phyloP scores from a whole-genome alignment of 2,113 vertebrate species.

The Grammomys dolichurus region DNA sequence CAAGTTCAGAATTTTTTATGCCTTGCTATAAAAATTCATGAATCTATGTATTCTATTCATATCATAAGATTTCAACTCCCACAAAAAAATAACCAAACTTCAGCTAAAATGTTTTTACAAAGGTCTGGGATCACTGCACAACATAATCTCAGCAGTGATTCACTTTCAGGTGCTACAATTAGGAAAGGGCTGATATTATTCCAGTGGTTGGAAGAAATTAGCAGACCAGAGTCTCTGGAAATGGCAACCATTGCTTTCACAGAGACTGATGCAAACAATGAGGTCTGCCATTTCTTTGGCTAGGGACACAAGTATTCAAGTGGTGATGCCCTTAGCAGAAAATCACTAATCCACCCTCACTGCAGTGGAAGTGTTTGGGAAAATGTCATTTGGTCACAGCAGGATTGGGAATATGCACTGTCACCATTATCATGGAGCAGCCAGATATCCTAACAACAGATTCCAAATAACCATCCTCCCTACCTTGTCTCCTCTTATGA shows the following conservation, averaged over 20 bases:
- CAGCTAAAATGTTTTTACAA: not conserved
- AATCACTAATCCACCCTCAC: not conserved
- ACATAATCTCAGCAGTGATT: slow-evolving; percentile 19
- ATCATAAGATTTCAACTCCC: not conserved
- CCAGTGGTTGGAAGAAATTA: slow-evolving; percentile 23
- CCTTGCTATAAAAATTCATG: not conserved
- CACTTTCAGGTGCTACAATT: not conserved
- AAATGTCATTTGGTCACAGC: not conserved
- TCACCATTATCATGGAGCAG: not conserved
- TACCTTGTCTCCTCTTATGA: not conserved
- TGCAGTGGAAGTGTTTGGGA: not conserved
- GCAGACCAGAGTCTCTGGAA: not conserved
- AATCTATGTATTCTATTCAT: not conserved
- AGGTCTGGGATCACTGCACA: slow-evolving; percentile 24
- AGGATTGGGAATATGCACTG: not conserved
- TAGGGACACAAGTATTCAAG: not conserved
- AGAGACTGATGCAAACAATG: not conserved
- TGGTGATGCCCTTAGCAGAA: not conserved
- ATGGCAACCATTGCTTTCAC: slow-evolving; percentile 10
- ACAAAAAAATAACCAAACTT: not conserved
- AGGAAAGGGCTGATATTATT: slow-evolving; percentile 19
- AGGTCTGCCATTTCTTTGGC: not conserved
- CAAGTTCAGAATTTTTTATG: not conserved
- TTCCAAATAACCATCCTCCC: not conserved
- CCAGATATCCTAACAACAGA: slow-evolving; percentile 11